Evolutionary conservation across 1,140 invertebrate genomes (phyloP), one percentile per base, ranked within the genome.

Genomic region (Sipha flava): DNA sequence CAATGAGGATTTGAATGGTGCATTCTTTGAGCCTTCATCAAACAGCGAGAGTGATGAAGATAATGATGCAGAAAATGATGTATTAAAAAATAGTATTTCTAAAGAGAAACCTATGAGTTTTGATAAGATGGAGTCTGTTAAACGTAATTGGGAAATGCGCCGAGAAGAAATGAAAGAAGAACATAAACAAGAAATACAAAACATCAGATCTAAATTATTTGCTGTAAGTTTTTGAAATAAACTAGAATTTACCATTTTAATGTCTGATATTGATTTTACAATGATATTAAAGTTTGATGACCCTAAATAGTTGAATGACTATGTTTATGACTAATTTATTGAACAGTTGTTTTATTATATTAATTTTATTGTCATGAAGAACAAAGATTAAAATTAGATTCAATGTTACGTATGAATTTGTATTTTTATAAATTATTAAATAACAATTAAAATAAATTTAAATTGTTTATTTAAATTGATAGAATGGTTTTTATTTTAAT

Each of bases 111-210:
- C 93, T 2, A 89, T 94, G 52, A 92, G 92, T 54, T 93, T 95
- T 85, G 90, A 90, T 81, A 93, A 93, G 80, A 93, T 95, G 91
- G 91, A 91, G 79, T 93, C 94, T 84, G 92, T 95, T 10, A 92
- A 92, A 81, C 91, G 88, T 45, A 89, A 89, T 82, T 94, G 93
- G 89, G 93, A 93, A 85, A 88, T 88, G 34, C 88, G 90, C 75
- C 88, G 90, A 80, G 91, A 92, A 80, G 91, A 93, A 81, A 86
- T 92, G 40, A 89, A 90, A 9, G 91, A 94, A 83, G 92, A 94
- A 82, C 87, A 92, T n/a, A 95, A 95, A 85, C 92, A 95, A 83
- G 94, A 96, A 86, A 91, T 95, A 81, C 91, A 93, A 84, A 92
- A 90, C 80, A 93, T 96, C 83, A 88, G 94, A 52, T 94, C 92